Base-by-base conservation (phyloP, 1,140 invertebrate species). In the Drosophila subpulchrella region DNA sequence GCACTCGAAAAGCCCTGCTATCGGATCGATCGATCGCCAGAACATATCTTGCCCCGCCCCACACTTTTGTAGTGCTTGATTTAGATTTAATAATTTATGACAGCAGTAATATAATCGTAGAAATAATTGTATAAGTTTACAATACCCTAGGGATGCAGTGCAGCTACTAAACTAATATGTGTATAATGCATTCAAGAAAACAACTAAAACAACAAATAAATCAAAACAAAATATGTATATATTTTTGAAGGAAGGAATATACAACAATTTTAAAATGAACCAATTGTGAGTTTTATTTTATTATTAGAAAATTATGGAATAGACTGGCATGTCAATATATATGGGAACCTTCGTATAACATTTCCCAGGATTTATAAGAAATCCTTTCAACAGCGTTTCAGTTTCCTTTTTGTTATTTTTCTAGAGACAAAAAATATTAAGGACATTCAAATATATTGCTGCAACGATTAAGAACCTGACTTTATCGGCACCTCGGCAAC, bases 41-140 rank as follows among this genome's bases (percentile, higher is more conserved):
- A 63, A 57, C 54, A 72, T 73, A 79, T 80, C 77, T 59, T 71
- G 60, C 72, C 38, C 46, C 36, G 42, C 62, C 63, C 46, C 51
- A 58, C 59, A 62, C 62, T 48, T 57, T 54, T 61, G 32, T 85
- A 78, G 75, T 82, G 71, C 82, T 84, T 80, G 63, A 74, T 63
- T 84, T 88, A 89, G 84, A 81, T 71, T 88, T 89, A 88, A 60
- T 88, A 89, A 88, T 88, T 88, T 88, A 88, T 88, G 84, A 89
- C 85, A 88, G 63, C 84, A 73, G 67, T 84, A 89, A 80, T 74
- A 57, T 84, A 89, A 74, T 84, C 82, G 53, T 83, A 76, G 76
- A 67, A 77, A 66, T 88, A 88, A 77, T 89, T 85, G 63, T 85
- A 85, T 77, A 80, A 42, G 38, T 58, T 46, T 84, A 68, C 51